Evolutionary conservation across 2,113 vertebrate genomes (phyloP), one percentile per base, ranked within the genome.

Genomic region (Menidia beryllina): DNA sequence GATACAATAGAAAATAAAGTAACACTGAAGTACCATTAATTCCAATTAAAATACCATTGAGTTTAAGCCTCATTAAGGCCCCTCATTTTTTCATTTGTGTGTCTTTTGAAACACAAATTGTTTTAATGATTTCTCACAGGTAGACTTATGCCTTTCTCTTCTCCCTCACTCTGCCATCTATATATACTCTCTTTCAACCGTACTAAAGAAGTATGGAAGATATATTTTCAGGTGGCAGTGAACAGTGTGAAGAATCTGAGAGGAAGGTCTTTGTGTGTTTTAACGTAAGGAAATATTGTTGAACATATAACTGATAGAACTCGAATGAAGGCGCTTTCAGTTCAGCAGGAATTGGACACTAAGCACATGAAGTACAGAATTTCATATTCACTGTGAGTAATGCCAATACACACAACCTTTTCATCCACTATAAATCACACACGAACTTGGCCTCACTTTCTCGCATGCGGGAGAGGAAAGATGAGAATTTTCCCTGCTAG

Each of bases 401-500:
- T 80, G 67, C 80, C 64, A 80, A 75, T 73, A 73, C 20, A 47
- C 60, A 56, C 54, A n/a, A 65, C 20, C 50, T 52, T 60, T 43
- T 67, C 67, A 56, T 67, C 43, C 50, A n/a, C 68, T 45, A 77
- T 82, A 78, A 77, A 83, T 83, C 75, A 72, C 59, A 26, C 64
- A 34, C 13, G 57, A 80, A 56, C 58, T 47, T 49, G 30, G 57
- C 52, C 48, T 19, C 21, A 38, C 80, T 59, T 62, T 21, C 20
- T 54, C 55, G 23, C 25, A 9, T 58, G 69, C 68, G 47, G 8
- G 27, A 52, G 67, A 64, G 72, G 41, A 53, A 57, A 59, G 72
- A 79, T 70, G 79, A 88, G 81, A 82, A 83, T 78, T 77, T 38
- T 21, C 51, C 51, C 65, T 65, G 67, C 60, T 79, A 81, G 72